A percentile compares a stretch with the other conserved stretches of the same genome.
These are phyloP conservation scores for Selene dorsalis DNA, from an alignment of 2,797 vertebrate genomes.

Conservation along the genomic window DNA sequence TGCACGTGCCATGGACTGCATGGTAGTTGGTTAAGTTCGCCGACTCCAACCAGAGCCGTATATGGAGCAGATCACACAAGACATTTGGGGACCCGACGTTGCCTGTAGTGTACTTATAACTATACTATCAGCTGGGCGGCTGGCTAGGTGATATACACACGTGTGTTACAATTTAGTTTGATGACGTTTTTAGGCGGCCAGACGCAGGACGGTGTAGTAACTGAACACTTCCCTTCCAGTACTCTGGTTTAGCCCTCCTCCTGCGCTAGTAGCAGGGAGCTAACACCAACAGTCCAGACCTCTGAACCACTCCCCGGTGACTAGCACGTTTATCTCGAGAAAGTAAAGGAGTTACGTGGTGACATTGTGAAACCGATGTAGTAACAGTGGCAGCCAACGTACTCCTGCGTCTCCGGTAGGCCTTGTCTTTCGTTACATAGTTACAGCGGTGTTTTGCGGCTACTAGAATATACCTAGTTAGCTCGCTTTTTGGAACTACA, in stretches of 20 bases:
- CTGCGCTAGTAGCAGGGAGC: conserved; percentile 31
- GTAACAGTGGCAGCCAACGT: background rate
- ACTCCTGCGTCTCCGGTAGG: conserved; percentile 31
- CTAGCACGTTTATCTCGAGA: background rate
- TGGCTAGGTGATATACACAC: fast-evolving
- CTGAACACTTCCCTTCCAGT: background rate
- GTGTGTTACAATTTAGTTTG: background rate
- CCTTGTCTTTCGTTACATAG: background rate
- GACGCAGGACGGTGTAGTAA: fast-evolving
- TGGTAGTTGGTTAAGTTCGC: background rate
- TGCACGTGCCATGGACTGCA: conserved; percentile 2
- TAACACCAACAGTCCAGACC: background rate
- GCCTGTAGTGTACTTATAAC: fast-evolving
- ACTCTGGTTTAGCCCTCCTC: conserved; percentile 17
- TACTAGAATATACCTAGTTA: background rate
- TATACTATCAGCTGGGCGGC: fast-evolving
- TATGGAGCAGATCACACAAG: fast-evolving
- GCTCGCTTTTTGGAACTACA: background rate
- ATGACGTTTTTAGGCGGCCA: background rate
- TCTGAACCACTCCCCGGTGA: conserved; percentile 45
- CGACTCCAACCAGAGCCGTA: background rate
- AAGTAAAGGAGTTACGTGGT: background rate
- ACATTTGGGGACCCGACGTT: no score
- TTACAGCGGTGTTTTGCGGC: background rate
- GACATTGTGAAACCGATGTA: conserved; percentile 52